Evolutionary conservation across 2,888 invertebrate genomes (phyloP).

Genomic region (Drosophila lutescens): DNA sequence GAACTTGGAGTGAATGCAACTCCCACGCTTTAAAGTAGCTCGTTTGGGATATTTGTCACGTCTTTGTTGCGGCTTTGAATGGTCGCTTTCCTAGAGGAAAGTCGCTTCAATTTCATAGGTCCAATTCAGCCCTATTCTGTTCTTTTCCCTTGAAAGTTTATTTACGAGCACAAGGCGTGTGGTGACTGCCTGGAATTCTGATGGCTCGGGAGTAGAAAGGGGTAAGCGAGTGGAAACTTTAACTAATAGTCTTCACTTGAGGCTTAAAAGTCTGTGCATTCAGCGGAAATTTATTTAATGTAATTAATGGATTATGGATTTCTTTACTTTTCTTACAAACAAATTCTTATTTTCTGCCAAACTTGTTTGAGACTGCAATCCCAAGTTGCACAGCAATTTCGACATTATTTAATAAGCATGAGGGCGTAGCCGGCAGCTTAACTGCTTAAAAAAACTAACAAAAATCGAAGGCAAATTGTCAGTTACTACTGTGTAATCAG

Average conservation of each 20-base stretch:
- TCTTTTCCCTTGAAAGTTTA: constrained; percentile 42
- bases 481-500: constrained; percentile 77
- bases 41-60: constrained; percentile 78
- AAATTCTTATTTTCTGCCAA: neutral
- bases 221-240: too few relatives aligned
- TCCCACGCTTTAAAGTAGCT: constrained; percentile 76
- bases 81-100: constrained; percentile 25
- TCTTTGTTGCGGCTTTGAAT: constrained; percentile 53
- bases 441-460: constrained; percentile 7
- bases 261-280: too few relatives aligned
- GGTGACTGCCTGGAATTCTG: constrained; percentile 56
- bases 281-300: neutral
- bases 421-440: constrained; percentile 33
- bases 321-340: neutral
- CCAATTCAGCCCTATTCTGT: constrained; percentile 21
- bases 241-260: too few relatives aligned
- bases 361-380: constrained; percentile 1
- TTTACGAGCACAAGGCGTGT: constrained; percentile 68
- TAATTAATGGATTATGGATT: neutral
- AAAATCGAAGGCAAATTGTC: constrained; percentile 65
- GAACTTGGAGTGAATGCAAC: constrained; percentile 61
- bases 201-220: constrained; percentile 6
- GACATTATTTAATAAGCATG: constrained; percentile 20
- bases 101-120: constrained; percentile 15
- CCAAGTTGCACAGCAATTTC: constrained; percentile 4